Percentiles rank a stretch among this genome's conserved stretches.
phyloP scores from a whole-genome alignment of 2,113 vertebrate genomes.

The Turnix velox region DNA sequence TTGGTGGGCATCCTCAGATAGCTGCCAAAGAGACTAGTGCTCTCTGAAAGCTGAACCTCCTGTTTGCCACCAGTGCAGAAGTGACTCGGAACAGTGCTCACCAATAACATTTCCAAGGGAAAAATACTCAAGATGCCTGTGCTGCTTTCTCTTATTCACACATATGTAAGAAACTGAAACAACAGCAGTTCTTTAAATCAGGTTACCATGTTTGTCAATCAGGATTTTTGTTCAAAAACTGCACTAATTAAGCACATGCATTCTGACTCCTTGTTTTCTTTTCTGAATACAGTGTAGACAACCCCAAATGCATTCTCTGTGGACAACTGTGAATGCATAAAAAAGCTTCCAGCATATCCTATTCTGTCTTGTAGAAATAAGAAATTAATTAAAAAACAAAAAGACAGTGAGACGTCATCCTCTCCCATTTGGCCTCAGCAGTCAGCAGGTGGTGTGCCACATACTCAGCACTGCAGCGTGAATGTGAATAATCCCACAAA shows the following conservation, averaged over 20 bases:
- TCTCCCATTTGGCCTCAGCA: not conserved
- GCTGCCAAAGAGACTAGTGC: rapidly evolving
- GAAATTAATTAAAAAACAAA: not conserved
- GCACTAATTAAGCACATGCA: not conserved
- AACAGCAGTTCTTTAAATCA: not conserved
- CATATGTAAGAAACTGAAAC: not conserved
- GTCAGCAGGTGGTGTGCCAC: not conserved
- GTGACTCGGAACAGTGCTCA: not conserved
- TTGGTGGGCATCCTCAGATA: not conserved
- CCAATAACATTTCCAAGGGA: not conserved
- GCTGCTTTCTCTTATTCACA: not conserved
- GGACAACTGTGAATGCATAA: not conserved
- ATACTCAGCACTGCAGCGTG: not conserved
- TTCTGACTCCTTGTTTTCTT: not conserved
- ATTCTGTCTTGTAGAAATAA: not conserved
- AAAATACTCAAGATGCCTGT: not conserved
- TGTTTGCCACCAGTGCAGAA: rapidly evolving
- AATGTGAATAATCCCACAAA: not conserved
- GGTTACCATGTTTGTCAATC: not conserved
- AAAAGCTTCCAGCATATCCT: not conserved
- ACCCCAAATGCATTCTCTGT: not conserved
- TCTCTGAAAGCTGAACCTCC: not conserved
- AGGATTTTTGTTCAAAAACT: not conserved
- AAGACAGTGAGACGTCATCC: not conserved
- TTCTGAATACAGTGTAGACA: not conserved